phyloP scores from a whole-genome alignment of 2,888 invertebrate species.

The Erebia aethiops region DNA sequence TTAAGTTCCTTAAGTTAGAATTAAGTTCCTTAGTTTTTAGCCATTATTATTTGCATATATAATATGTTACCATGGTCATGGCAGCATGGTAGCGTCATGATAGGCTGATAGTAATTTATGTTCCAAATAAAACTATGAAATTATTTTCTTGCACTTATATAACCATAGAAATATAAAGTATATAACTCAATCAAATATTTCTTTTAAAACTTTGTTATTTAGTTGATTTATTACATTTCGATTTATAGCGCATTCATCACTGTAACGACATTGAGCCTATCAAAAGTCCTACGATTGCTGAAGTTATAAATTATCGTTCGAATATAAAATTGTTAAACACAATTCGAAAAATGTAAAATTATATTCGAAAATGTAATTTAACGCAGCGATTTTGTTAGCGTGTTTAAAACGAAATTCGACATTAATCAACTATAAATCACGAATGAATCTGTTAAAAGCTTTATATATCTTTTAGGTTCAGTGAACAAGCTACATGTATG shows the following conservation, averaged over 20 bases:
- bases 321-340: constrained; percentile 28
- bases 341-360: constrained; percentile 35
- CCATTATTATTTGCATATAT: too few species aligned
- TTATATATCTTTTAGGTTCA: constrained; percentile 50
- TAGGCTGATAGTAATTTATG: too few species aligned
- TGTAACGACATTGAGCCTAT: constrained; percentile 10
- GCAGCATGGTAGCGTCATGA: too few species aligned
- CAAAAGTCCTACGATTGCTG: constrained; percentile 24
- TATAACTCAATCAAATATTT: background rate
- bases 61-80: too few species aligned
- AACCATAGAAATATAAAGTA: too few species aligned
- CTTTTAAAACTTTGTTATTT: background rate
- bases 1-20: too few species aligned
- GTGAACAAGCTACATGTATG: constrained; percentile 46
- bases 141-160: too few species aligned
- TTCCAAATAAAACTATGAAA: too few species aligned
- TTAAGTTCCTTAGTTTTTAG: too few species aligned
- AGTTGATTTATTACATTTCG: constrained; percentile 10
- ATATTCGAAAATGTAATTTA: constrained; percentile 37
- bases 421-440: constrained; percentile 48
- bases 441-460: constrained; percentile 50
- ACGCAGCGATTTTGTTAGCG: constrained; percentile 39
- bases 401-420: constrained; percentile 52
- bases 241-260: constrained; percentile 14
- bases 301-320: constrained; percentile 35